These are phyloP conservation scores for Mamestra configurata DNA, from an alignment of 1,140 invertebrate genomes.

Conservation along the genomic window DNA sequence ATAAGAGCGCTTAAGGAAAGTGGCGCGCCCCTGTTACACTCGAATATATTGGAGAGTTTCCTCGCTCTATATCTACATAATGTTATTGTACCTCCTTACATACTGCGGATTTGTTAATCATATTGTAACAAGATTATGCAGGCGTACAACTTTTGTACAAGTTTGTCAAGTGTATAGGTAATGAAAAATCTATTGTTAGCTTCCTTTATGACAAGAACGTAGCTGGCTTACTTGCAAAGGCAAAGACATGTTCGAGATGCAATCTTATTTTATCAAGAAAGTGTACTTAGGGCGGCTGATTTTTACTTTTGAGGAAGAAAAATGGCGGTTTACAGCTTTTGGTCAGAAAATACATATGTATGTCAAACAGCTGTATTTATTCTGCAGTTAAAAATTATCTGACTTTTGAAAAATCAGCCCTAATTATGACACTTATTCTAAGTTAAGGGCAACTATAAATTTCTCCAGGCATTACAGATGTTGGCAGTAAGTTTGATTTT, in stretches of 20 bases:
- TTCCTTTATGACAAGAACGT: neutral
- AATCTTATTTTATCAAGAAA: too few relatives aligned
- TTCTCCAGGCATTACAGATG: too few relatives aligned
- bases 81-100: conserved; percentile 23
- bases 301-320: too few relatives aligned
- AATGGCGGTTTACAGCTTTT: too few relatives aligned
- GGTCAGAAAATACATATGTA: too few relatives aligned
- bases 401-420: too few relatives aligned
- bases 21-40: conserved; percentile 46
- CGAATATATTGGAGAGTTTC: conserved; percentile 31
- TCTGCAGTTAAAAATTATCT: too few relatives aligned
- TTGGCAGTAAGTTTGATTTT: too few relatives aligned
- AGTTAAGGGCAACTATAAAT: too few relatives aligned
- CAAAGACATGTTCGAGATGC: neutral
- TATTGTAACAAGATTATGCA: conserved; percentile 33
- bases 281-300: too few relatives aligned
- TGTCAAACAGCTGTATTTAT: too few relatives aligned
- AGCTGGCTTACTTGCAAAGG: neutral
- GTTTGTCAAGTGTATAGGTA: conserved; percentile 1
- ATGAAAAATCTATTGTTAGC: neutral
- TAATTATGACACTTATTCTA: too few relatives aligned
- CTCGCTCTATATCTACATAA: conserved; percentile 39
- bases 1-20: conserved; percentile 53
- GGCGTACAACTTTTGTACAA: conserved; percentile 1
- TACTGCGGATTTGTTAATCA: conserved; percentile 39